These are phyloP conservation scores for Labeo rohita DNA, from an alignment of 2,113 vertebrate genomes.

Conservation along the genomic window DNA sequence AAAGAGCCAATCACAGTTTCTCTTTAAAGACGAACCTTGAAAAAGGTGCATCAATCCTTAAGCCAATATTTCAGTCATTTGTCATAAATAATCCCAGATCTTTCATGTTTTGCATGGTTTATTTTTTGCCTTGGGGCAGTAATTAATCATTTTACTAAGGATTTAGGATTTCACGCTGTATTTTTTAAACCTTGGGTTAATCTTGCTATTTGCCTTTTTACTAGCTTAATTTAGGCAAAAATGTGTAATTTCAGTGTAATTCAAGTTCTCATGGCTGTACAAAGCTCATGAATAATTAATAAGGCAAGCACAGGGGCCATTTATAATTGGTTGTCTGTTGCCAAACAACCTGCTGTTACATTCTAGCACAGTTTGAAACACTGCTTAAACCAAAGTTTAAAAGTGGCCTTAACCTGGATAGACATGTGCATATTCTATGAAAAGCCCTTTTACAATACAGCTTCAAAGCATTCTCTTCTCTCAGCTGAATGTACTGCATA, in stretches of 20 bases:
- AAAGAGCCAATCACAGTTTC: slow-evolving; percentile 47
- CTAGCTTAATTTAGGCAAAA: neutral
- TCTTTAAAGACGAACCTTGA: neutral
- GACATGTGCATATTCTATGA: neutral
- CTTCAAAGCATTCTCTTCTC: slow-evolving; percentile 40
- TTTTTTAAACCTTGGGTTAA: neutral
- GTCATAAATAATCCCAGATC: neutral
- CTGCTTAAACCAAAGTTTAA: neutral
- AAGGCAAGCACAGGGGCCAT: neutral
- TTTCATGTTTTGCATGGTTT: neutral
- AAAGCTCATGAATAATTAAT: slow-evolving; percentile 10
- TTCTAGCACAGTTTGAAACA: neutral
- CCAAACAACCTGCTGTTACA: neutral
- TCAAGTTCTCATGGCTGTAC: neutral
- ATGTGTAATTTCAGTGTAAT: neutral
- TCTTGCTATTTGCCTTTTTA: neutral
- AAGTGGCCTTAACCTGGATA: slow-evolving; percentile 6
- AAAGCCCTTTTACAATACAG: neutral
- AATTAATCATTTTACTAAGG: neutral
- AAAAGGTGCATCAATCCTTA: neutral
- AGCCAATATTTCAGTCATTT: neutral
- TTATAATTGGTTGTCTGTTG: slow-evolving; percentile 10
- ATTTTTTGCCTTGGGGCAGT: neutral
- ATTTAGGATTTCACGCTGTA: neutral
- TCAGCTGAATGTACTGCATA: slow-evolving; percentile 48